Percentiles rank a stretch among this genome's conserved stretches.
Evolutionary conservation across 2,888 invertebrate genomes (phyloP).

Genomic region (Toxonevra muliebris): DNA sequence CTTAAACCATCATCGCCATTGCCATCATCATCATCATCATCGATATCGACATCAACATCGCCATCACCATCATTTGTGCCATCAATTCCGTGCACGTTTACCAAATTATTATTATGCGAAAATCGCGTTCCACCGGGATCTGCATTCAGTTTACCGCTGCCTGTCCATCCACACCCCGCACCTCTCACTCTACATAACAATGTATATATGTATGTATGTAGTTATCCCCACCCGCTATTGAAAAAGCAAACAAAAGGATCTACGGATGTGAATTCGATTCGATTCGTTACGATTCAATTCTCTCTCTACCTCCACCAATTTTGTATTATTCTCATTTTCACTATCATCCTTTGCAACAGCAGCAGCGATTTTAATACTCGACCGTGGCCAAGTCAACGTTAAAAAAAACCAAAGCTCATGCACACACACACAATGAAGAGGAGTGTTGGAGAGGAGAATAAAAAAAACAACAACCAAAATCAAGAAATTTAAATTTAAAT

Average conservation of each 20-base stretch:
- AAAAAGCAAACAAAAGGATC: slow-evolving; percentile 45
- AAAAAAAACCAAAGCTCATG: no score
- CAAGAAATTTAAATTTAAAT: slow-evolving; percentile 54
- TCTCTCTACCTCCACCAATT: background rate
- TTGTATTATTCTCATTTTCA: slow-evolving; percentile 20
- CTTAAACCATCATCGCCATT: slow-evolving; percentile 19
- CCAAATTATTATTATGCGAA: slow-evolving; percentile 63
- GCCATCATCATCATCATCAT: slow-evolving; percentile 22
- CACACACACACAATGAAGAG: background rate
- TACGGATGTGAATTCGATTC: slow-evolving; percentile 32
- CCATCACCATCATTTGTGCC: slow-evolving; percentile 20
- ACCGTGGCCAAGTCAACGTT: no score
- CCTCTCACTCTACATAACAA: no score
- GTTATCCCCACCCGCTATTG: no score
- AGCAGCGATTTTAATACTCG: no score
- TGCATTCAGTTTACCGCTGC: no score
- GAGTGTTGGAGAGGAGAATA: background rate
- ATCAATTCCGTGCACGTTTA: slow-evolving; percentile 59
- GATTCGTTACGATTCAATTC: background rate
- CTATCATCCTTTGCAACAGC: background rate
- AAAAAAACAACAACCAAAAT: slow-evolving; percentile 7
- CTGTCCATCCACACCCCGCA: background rate
- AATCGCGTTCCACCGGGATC: slow-evolving; percentile 45
- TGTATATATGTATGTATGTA: no score
- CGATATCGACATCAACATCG: slow-evolving; percentile 35